Conservation (phyloP, 2,113 vertebrate species). For the Egretta garzetta region DNA sequence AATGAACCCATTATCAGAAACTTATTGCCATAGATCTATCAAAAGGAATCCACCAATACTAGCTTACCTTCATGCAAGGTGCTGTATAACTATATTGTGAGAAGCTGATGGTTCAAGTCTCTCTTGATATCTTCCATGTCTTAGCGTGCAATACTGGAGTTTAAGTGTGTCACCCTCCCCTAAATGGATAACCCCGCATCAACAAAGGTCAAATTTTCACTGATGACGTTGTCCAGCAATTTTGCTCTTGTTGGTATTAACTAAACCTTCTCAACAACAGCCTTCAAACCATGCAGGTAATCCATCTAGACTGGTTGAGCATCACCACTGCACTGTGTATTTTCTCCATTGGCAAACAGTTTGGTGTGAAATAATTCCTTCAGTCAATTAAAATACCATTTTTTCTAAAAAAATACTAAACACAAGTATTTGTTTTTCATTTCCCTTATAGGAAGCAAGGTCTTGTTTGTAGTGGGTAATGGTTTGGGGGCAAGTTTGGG, state of each 20-base stretch:
- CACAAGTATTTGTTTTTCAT: not conserved
- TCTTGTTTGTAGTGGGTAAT: not conserved
- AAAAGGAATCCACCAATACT: not conserved
- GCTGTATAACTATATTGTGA: not conserved
- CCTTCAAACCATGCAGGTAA: not conserved
- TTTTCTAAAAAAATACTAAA: not conserved
- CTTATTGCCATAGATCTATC: not conserved
- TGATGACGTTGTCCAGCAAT: not conserved
- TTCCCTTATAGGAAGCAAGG: not conserved
- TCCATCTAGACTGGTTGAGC: not conserved
- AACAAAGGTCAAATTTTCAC: not conserved
- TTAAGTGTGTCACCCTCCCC: not conserved
- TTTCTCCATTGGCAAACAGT: not conserved
- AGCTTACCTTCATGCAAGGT: not conserved
- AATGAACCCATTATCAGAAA: not conserved
- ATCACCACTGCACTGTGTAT: accelerated
- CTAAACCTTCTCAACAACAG: not conserved
- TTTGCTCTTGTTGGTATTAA: not conserved
- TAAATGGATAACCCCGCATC: not conserved
- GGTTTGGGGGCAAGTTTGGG: not conserved
- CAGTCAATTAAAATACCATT: not conserved
- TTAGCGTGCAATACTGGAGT: not conserved
- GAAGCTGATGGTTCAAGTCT: not conserved
- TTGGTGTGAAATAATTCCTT: not conserved
- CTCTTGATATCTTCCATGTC: not conserved